Conservation (phyloP, 2,888 invertebrate species). For the Chesias legatella region DNA sequence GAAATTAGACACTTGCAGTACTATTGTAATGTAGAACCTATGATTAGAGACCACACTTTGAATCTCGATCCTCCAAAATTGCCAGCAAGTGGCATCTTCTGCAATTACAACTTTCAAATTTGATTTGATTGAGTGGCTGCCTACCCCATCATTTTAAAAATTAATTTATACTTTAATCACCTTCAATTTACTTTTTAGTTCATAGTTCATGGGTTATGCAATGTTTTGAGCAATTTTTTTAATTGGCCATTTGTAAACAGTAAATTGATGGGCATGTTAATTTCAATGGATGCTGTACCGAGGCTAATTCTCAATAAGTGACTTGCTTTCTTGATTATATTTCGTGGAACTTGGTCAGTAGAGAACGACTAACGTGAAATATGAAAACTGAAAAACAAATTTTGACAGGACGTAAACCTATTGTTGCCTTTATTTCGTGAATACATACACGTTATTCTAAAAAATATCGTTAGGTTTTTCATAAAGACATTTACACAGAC, state of each 20-base stretch:
- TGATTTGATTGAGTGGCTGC: slow-evolving; percentile 42
- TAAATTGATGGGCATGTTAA: slow-evolving; percentile 33
- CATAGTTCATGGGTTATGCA: slow-evolving; percentile 52
- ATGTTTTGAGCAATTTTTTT: slow-evolving; percentile 42
- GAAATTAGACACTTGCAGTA: slow-evolving; percentile 10
- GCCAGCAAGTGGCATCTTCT: slow-evolving; percentile 22
- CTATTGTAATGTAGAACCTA: slow-evolving; percentile 2
- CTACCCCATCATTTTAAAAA: slow-evolving; percentile 45
- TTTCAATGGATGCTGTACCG: slow-evolving; percentile 30
- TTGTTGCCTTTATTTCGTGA: no score
- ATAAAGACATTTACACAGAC: no score
- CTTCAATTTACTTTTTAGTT: slow-evolving; percentile 48
- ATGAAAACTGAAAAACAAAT: no score
- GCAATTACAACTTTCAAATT: slow-evolving; percentile 45
- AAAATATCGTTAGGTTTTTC: no score
- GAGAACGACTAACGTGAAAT: no score
- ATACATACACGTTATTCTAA: no score
- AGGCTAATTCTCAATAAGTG: neutral
- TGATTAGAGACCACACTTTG: slow-evolving; percentile 22
- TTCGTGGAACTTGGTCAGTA: no score
- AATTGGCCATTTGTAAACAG: slow-evolving; percentile 43
- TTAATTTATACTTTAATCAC: slow-evolving; percentile 47
- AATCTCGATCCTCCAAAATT: slow-evolving; percentile 11
- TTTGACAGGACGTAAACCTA: no score
- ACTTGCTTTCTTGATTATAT: no score